Evolutionary conservation across 2,888 invertebrate species (phyloP), one percentile per base, ranked within the genome.

Genomic region (Panorpa germanica): DNA sequence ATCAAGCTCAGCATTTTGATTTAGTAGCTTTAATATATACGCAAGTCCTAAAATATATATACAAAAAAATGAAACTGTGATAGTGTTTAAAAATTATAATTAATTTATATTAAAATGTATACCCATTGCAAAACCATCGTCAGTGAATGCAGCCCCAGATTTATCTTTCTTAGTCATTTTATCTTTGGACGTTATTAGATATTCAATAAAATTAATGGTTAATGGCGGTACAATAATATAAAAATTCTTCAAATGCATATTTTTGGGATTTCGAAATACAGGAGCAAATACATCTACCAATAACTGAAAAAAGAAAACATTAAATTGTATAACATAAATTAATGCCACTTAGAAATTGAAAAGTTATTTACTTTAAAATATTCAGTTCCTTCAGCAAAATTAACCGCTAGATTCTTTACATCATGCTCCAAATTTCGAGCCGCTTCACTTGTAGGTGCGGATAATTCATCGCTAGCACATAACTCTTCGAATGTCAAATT

Each of bases 61-160:
- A n/a, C n/a, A 34, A 34, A 36, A 35, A 33, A n/a, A n/a, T n/a
- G n/a, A n/a, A n/a, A n/a, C n/a, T n/a, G n/a, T n/a, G n/a, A n/a
- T n/a, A n/a, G n/a, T n/a, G 10, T 28, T 24, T 25, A 25, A 21
- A 10, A 23, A 31, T 4, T 5, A 22, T 20, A 17, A 25, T 25
- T 20, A 16, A 10, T 3, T 22, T n/a, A 13, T 23, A 30, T 3
- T n/a, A 20, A 30, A 32, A 6, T 19, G 19, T 11, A 65, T 57
- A 48, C 95, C 98, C 70, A 98, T 83, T 4, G 91, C 82, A 58
- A 98, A 96, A 9, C 98, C 98, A 54, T 98, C 98, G 53, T 98
- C 96, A 8, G 93, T 91, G 48, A 98, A 91, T 2, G 86, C 74
- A 28, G 86, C 81, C 9, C 82, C 85, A 9, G 64, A 61, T 56